Base-by-base conservation (phyloP, 2,113 vertebrate genomes). In the Pyxicephalus adspersus region DNA sequence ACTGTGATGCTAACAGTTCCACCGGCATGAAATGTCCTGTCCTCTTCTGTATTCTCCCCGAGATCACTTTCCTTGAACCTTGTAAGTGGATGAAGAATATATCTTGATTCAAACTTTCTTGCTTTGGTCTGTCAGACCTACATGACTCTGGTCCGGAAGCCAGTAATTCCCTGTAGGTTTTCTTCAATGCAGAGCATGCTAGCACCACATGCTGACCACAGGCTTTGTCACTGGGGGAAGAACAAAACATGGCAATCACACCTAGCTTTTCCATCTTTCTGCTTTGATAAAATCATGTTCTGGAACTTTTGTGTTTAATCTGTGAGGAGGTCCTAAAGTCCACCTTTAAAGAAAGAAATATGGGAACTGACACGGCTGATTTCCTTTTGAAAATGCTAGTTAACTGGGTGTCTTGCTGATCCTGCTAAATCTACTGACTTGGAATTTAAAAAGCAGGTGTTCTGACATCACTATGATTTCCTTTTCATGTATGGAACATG, bases 101-200 rank as follows among this genome's bases (percentile, higher is more conserved):
- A 64, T 90, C 86, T 5, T 90, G 67, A 81, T 63, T 23, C 13
- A 87, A 50, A 9, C 83, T 80, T 25, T 79, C 80, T 5, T 54
- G 20, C 31, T 63, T 52, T 0, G 57, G 78, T 55, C 8, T 26
- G 60, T 78, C 61, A 22, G 8, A 9, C 26, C 72, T 0, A 6
- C 82, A 22, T 13, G 85, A 85, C 25, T 85, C 64, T 80, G 86
- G 23, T 77, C 96, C 95, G 2, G 85, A 80, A 55, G 88, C 87
- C 80, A 98, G 85, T 79, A 95, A 83, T 77, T 31, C 77, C 83
- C 96, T 93, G 84, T 97, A 96, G 28, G 85, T 86, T 86, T 84
- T 94, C 86, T 94, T 97, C 88, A 98, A 90, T 45, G 96, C 95
- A 16, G 96, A 98, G 83, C 96, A 98, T 8, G 89, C 91, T 83